Conservation (phyloP, 2,797 vertebrate species). For the Coregonus ussuriensis region DNA sequence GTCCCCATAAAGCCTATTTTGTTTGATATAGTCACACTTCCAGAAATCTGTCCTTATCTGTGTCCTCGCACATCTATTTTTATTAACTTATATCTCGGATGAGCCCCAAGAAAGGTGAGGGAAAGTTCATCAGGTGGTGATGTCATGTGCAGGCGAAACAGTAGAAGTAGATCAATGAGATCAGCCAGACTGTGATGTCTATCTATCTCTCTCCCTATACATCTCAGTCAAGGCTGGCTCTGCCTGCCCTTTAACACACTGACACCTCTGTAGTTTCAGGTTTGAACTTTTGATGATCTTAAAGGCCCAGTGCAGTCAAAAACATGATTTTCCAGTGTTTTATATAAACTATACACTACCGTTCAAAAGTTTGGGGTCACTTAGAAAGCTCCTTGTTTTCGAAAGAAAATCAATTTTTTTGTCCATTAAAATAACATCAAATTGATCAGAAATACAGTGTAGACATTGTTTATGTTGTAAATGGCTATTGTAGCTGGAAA, state of each 20-base stretch:
- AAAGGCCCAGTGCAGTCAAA: neutral
- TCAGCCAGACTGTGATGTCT: slow-evolving; percentile 32
- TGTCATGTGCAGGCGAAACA: slow-evolving; percentile 48
- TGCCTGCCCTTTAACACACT: slow-evolving; percentile 18
- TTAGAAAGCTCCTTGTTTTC: too few species aligned
- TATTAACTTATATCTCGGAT: slow-evolving; percentile 34
- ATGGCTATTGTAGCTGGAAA: too few species aligned
- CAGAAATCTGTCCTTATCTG: slow-evolving; percentile 52
- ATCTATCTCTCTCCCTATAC: slow-evolving; percentile 38
- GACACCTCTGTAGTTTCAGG: slow-evolving; percentile 17
- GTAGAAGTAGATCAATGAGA: slow-evolving; percentile 53
- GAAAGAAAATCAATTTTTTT: too few species aligned
- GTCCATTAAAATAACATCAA: too few species aligned
- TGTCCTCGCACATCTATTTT: slow-evolving; percentile 40
- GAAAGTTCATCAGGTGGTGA: slow-evolving; percentile 62
- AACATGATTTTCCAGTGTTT: neutral
- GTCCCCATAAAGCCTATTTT: slow-evolving; percentile 62
- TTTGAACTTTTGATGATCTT: slow-evolving; percentile 19
- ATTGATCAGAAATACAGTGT: too few species aligned
- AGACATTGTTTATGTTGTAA: too few species aligned
- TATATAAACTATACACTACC: neutral
- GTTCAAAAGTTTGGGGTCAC: too few species aligned
- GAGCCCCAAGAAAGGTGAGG: slow-evolving; percentile 52
- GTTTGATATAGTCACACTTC: slow-evolving; percentile 52
- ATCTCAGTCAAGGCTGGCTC: slow-evolving; percentile 25